A percentile compares a stretch with the other conserved stretches of the same genome.
phyloP scores from a whole-genome alignment of 2,888 invertebrate species.

The Amphimallon solstitiale region DNA sequence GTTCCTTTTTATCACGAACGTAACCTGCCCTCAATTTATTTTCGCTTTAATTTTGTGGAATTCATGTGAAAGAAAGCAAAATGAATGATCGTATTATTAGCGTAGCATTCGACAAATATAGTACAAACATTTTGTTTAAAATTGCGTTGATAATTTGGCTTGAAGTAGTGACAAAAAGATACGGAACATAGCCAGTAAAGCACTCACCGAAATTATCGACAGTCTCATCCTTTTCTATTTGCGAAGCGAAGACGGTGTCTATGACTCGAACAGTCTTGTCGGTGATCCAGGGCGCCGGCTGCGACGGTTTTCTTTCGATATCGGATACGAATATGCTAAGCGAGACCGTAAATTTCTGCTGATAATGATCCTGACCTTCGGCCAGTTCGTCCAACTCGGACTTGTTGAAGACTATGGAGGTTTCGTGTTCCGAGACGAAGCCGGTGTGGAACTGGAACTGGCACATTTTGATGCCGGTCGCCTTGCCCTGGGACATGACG shows the following conservation, averaged over 20 bases:
- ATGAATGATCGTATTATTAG: too few relatives aligned
- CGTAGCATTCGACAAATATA: too few relatives aligned
- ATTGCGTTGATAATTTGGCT: too few relatives aligned
- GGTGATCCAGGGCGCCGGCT: conserved; percentile 80
- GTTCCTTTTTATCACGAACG: too few relatives aligned
- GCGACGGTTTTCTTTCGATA: conserved; percentile 72
- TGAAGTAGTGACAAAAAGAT: background rate
- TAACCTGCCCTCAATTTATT: too few relatives aligned
- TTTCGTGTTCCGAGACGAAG: conserved; percentile 79
- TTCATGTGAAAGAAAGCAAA: too few relatives aligned
- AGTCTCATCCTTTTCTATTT: conserved; percentile 84
- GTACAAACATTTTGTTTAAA: too few relatives aligned
- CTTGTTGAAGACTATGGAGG: conserved; percentile 77
- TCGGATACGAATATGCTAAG: conserved; percentile 79
- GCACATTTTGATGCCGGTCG: conserved; percentile 86
- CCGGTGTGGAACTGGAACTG: conserved; percentile 92
- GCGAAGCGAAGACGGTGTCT: conserved; percentile 77
- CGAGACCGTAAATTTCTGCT: conserved; percentile 74
- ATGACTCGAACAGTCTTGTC: conserved; percentile 70
- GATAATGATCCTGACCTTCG: conserved; percentile 72
- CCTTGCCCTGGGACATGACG: conserved; percentile 73
- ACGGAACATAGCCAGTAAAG: background rate
- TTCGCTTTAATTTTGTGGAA: too few relatives aligned
- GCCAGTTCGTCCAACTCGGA: conserved; percentile 85
- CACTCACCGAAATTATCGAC: conserved; percentile 81